These are phyloP conservation scores for Xanthorhoe designata DNA, from an alignment of 2,888 invertebrate genomes.

Conservation along the genomic window DNA sequence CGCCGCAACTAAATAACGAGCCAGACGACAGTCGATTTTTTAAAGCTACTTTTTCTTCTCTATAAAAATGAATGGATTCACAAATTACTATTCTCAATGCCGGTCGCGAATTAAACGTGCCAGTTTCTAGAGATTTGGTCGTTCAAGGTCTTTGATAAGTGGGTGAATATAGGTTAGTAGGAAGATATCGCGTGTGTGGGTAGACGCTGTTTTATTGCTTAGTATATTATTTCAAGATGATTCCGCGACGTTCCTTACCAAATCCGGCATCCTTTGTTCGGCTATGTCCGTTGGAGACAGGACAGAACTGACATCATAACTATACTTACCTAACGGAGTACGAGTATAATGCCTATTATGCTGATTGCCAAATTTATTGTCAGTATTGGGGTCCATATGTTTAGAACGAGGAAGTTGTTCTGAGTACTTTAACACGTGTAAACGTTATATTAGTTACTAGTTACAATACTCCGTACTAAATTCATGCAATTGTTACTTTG, in stretches of 20 bases:
- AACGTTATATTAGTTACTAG: background rate
- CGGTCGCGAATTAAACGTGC: conserved; percentile 60
- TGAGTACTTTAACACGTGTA: conserved; percentile 7
- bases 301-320: conserved; percentile 34
- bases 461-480: conserved; percentile 1
- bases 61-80: conserved; percentile 70
- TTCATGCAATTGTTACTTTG: background rate
- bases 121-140: conserved; percentile 58
- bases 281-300: conserved; percentile 18
- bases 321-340: conserved; percentile 5
- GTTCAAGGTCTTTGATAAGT: conserved; percentile 60
- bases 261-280: conserved; percentile 36
- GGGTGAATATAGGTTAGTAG: conserved; percentile 62
- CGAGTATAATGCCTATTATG: conserved; percentile 19
- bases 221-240: conserved; percentile 36
- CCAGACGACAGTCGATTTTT: conserved; percentile 53
- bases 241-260: conserved; percentile 35
- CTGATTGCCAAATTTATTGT: conserved; percentile 12
- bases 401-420: conserved; percentile 12
- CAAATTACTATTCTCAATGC: conserved; percentile 64
- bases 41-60: conserved; percentile 51
- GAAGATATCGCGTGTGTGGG: conserved; percentile 48
- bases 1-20: conserved; percentile 50
- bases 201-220: conserved; percentile 45
- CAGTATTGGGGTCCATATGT: conserved; percentile 16